phyloP scores from a whole-genome alignment of 1,140 invertebrate genomes.

The Lasioglossum albipes region DNA sequence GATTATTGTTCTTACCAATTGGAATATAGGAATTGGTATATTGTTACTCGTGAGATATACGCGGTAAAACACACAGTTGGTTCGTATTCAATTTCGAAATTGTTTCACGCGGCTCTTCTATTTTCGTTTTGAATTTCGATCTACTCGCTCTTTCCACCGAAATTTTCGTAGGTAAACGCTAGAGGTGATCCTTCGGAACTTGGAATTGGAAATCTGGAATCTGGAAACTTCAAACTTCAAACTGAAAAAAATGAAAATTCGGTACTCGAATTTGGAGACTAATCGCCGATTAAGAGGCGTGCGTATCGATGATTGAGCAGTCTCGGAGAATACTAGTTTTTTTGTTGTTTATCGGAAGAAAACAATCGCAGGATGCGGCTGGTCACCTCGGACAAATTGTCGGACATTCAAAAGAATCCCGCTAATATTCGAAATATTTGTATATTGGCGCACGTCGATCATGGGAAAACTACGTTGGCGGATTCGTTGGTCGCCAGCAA shows the following conservation, averaged over 20 bases:
- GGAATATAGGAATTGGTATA: constrained; percentile 1
- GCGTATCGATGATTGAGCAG: not conserved
- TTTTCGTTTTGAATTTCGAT: not conserved
- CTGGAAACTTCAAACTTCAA: not conserved
- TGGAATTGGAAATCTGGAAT: not conserved
- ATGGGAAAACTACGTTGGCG: constrained; percentile 99
- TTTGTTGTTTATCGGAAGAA: not conserved
- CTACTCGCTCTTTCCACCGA: not conserved
- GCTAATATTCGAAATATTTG: constrained; percentile 95
- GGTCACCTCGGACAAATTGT: constrained; percentile 82
- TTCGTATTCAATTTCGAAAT: constrained; percentile 31
- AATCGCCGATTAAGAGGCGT: not conserved
- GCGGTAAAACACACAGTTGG: not conserved
- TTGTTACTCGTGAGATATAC: not conserved
- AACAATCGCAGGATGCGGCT: constrained; percentile 79
- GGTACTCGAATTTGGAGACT: too few species aligned
- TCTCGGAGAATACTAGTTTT: constrained; percentile 14
- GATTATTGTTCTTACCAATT: constrained; percentile 49
- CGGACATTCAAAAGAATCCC: constrained; percentile 85
- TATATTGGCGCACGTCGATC: constrained; percentile 99
- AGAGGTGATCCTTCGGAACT: too few species aligned
- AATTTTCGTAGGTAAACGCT: not conserved
- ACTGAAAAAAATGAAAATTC: too few species aligned
- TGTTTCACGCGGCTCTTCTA: not conserved
- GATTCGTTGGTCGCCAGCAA: constrained; percentile 97